Conservation (phyloP, 2,888 invertebrate genomes). For the Petrophora chlorosata region DNA sequence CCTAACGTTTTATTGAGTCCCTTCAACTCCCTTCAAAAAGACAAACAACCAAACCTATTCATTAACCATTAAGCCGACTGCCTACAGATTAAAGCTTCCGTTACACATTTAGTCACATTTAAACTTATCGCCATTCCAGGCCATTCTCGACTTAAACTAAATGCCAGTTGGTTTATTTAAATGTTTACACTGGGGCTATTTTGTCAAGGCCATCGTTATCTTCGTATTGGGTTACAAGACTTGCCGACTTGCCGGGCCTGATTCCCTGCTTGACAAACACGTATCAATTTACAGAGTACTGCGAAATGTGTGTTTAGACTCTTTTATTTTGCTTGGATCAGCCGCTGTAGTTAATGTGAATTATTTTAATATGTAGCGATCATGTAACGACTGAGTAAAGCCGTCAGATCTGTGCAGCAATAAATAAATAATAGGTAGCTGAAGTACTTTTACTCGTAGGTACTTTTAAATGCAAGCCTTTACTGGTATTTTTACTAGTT, state of each 20-base stretch:
- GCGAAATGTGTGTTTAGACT: slow-evolving; percentile 35
- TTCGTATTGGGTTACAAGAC: slow-evolving; percentile 69
- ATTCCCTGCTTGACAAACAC: slow-evolving; percentile 32
- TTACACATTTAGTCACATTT: slow-evolving; percentile 42
- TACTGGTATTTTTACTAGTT: no score
- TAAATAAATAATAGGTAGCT: no score
- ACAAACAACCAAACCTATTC: slow-evolving; percentile 40
- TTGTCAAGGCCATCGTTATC: slow-evolving; percentile 70
- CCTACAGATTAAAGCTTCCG: slow-evolving; percentile 67
- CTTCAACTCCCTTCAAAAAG: background rate
- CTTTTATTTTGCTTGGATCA: slow-evolving; percentile 36
- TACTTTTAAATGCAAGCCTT: no score
- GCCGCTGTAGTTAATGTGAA: slow-evolving; percentile 13
- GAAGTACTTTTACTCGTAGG: no score
- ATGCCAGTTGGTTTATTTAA: slow-evolving; percentile 15
- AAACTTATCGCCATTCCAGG: slow-evolving; percentile 24
- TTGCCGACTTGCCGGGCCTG: slow-evolving; percentile 54
- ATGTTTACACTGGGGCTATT: slow-evolving; percentile 35
- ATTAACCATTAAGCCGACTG: slow-evolving; percentile 47
- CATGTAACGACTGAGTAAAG: no score
- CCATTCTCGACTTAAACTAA: slow-evolving; percentile 18
- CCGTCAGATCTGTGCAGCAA: no score
- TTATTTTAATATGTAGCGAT: no score
- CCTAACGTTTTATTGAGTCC: background rate
- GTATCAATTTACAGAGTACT: slow-evolving; percentile 52